A percentile compares a stretch with the other conserved stretches of the same genome.
phyloP scores from a whole-genome alignment of 2,797 vertebrate species.

The Enteromius treurensis region DNA sequence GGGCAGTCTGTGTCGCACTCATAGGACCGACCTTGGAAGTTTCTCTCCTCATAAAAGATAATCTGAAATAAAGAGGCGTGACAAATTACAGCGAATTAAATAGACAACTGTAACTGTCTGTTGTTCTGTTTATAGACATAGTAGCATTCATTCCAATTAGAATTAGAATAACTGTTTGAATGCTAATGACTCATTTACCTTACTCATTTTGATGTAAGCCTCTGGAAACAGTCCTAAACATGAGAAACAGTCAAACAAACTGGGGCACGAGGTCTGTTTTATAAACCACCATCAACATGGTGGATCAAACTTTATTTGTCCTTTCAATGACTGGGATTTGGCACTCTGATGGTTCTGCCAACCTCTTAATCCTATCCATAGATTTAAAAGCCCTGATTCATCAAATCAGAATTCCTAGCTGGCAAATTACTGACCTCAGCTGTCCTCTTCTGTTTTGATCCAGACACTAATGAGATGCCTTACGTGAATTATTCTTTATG shows the following conservation, averaged over 20 bases:
- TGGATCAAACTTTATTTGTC: conserved; percentile 69
- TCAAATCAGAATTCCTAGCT: conserved; percentile 72
- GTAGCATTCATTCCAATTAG: background rate
- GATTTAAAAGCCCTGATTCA: conserved; percentile 78
- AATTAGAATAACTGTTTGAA: background rate
- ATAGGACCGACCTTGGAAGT: conserved; percentile 74
- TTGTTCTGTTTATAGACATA: background rate
- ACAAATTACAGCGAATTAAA: background rate
- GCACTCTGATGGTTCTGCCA: conserved; percentile 66
- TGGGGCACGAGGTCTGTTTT: conserved; percentile 62
- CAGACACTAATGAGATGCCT: conserved; percentile 59
- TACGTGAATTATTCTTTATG: conserved; percentile 64
- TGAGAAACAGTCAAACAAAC: conserved; percentile 63
- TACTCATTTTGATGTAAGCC: conserved; percentile 70
- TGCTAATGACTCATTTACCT: conserved; percentile 63
- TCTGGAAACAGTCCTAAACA: conserved; percentile 59
- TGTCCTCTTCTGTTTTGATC: conserved; percentile 62
- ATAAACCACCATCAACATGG: conserved; percentile 76
- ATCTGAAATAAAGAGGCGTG: conserved; percentile 62
- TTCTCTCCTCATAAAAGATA: conserved; percentile 72
- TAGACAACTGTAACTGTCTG: background rate
- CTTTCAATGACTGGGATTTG: conserved; percentile 74
- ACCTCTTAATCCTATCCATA: conserved; percentile 71
- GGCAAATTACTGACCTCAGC: conserved; percentile 71
- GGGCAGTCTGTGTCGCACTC: conserved; percentile 74